phyloP scores from a whole-genome alignment of 2,797 vertebrate genomes.

The Esox lucius region DNA sequence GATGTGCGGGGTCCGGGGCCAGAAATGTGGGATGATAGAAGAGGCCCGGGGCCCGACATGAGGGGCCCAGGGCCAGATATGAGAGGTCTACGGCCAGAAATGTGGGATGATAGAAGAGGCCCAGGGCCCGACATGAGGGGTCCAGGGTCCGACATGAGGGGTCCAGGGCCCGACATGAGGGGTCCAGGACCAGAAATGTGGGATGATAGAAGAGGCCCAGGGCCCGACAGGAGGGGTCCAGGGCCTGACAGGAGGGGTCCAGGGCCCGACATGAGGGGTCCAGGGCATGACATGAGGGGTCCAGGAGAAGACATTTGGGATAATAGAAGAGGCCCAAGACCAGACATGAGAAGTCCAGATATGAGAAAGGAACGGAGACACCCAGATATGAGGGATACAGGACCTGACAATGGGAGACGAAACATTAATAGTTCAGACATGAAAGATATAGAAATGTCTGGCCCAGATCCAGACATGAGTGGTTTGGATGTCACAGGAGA shows the following conservation, averaged over 20 bases:
- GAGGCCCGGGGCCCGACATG: slow-evolving; percentile 1
- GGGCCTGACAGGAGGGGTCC: slow-evolving; percentile 11
- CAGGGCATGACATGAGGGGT: slow-evolving; percentile 27
- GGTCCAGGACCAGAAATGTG: slow-evolving; percentile 14
- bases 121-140: slow-evolving; percentile 3
- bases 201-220: background rate
- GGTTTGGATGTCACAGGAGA: background rate
- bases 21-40: background rate
- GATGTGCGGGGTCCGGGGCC: background rate
- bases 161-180: slow-evolving; percentile 1
- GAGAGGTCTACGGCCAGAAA: background rate
- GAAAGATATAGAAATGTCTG: background rate
- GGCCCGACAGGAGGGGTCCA: slow-evolving; percentile 6
- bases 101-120: background rate
- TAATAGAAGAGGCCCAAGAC: slow-evolving; percentile 15
- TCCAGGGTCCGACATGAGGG: slow-evolving; percentile 10
- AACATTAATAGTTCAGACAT: background rate
- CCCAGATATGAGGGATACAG: slow-evolving; percentile 2
- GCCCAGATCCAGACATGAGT: slow-evolving; percentile 5
- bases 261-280: slow-evolving; percentile 16
- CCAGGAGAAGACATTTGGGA: slow-evolving; percentile 19
- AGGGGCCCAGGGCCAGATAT: slow-evolving; percentile 1
- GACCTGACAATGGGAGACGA: background rate
- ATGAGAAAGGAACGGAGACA: slow-evolving; percentile 20
- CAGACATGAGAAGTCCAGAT: slow-evolving; percentile 10